Percentiles rank a stretch among this genome's conserved stretches.
Conservation (phyloP, 2,113 vertebrate species). For the Arenaria interpres region DNA sequence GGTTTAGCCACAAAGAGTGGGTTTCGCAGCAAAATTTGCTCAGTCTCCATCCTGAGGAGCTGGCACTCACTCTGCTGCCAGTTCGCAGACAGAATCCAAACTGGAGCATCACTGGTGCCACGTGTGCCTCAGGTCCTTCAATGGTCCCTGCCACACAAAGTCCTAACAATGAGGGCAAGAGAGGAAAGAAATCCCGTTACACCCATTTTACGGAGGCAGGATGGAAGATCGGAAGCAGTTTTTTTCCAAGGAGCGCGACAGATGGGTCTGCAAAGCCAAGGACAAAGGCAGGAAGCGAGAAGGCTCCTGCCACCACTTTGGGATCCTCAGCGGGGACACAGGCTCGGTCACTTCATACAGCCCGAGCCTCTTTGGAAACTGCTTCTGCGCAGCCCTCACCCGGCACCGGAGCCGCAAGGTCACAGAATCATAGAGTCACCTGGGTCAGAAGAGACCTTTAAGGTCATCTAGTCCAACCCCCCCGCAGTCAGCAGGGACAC, state of each 20-base stretch:
- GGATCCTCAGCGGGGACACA: neutral
- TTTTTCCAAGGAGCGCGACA: neutral
- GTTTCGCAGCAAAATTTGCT: neutral
- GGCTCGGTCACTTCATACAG: fast-evolving
- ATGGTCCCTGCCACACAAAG: neutral
- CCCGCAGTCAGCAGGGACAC: too few species aligned
- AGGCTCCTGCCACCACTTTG: neutral
- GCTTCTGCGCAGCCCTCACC: neutral
- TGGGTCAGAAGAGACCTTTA: too few species aligned
- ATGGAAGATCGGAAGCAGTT: neutral
- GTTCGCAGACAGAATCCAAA: neutral
- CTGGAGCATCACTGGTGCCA: neutral
- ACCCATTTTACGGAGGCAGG: neutral
- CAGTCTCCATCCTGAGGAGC: neutral
- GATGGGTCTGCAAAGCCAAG: neutral
- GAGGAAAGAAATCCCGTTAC: neutral
- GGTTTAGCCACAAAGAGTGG: neutral
- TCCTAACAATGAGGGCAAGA: neutral
- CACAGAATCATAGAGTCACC: too few species aligned
- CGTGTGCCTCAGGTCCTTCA: neutral
- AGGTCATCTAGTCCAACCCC: too few species aligned
- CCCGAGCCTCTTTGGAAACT: neutral
- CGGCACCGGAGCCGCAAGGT: fast-evolving
- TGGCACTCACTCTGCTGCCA: neutral
- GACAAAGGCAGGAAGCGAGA: neutral